phyloP scores from a whole-genome alignment of 2,113 vertebrate species.

The Gyps fulvus region DNA sequence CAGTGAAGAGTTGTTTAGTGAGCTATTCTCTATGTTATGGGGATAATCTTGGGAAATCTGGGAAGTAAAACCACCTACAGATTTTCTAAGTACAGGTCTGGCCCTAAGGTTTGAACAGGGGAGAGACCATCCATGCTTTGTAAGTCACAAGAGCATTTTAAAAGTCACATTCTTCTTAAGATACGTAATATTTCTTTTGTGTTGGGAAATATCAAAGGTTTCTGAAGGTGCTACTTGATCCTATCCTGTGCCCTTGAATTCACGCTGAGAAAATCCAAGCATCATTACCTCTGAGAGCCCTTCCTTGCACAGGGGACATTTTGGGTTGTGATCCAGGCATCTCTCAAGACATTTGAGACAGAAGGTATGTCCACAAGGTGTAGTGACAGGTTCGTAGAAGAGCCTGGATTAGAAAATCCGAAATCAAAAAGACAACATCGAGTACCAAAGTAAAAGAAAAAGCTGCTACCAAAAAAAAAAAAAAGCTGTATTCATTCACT shows the following conservation, averaged over 20 bases:
- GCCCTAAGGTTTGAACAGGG: not conserved
- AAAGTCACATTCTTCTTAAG: not conserved
- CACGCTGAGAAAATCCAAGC: not conserved
- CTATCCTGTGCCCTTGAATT: not conserved
- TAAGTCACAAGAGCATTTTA: not conserved
- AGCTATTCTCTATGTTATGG: not conserved
- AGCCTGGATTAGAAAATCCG: constrained; percentile 75
- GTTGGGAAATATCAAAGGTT: not conserved
- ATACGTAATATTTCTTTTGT: not conserved
- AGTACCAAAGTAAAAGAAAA: constrained; percentile 13
- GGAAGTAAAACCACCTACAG: not conserved
- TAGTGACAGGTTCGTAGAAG: constrained; percentile 92
- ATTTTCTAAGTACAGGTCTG: not conserved
- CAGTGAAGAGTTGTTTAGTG: not conserved
- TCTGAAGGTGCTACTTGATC: not conserved
- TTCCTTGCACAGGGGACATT: constrained; percentile 92
- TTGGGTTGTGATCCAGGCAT: constrained; percentile 90
- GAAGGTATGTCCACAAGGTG: constrained; percentile 91
- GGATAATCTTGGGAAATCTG: not conserved
- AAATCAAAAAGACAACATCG: constrained; percentile 49
- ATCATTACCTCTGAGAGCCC: constrained; percentile 82
- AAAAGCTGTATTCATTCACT: not conserved
- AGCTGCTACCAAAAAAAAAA: not conserved
- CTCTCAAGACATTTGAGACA: constrained; percentile 92
- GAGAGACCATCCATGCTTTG: not conserved